These are phyloP conservation scores for Limosa lapponica DNA, from an alignment of 2,797 vertebrate genomes.

Conservation along the genomic window DNA sequence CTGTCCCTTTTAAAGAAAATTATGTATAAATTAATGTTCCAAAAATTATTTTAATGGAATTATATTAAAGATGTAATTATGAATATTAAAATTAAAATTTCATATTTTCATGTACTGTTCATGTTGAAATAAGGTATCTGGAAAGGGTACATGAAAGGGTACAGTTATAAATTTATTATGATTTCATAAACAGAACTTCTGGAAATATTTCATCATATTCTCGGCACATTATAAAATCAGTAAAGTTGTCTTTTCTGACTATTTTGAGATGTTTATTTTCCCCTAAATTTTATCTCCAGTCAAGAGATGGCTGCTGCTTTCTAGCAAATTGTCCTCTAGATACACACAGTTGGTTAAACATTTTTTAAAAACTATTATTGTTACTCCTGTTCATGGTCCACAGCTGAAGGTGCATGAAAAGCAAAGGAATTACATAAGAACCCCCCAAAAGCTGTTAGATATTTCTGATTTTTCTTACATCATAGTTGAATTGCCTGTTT, in stretches of 20 bases:
- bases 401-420: background rate
- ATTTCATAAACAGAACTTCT: background rate
- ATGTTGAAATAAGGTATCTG: background rate
- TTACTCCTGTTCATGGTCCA: background rate
- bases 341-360: background rate
- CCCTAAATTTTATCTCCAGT: background rate
- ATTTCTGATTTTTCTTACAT: background rate
- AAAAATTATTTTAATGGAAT: background rate
- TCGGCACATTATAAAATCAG: background rate
- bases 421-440: background rate
- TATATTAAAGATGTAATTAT: background rate
- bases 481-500: background rate
- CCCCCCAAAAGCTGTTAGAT: background rate
- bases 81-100: background rate
- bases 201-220: background rate
- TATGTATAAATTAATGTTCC: background rate
- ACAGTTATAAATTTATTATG: background rate
- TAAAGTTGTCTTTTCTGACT: background rate
- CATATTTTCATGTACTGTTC: background rate
- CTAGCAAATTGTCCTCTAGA: background rate
- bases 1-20: background rate
- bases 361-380: background rate
- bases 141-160: background rate
- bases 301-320: background rate
- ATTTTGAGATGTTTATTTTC: background rate